Conservation (phyloP, 2,888 invertebrate genomes). For the Orthonevra nobilis region DNA sequence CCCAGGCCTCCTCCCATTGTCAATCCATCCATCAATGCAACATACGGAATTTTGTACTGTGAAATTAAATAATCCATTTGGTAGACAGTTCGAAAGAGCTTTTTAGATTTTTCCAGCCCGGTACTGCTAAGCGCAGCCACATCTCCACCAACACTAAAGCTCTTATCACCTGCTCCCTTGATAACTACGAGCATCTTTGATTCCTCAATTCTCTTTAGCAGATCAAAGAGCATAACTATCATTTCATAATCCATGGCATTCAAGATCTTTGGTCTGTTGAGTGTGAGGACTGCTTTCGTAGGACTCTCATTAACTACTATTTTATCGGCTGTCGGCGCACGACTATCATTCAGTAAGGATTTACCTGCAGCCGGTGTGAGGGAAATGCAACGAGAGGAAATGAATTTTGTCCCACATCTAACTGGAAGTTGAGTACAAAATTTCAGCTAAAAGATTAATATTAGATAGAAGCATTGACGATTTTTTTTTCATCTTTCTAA, state of each 20-base stretch:
- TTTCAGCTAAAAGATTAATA: too few species aligned
- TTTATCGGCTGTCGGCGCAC: too few species aligned
- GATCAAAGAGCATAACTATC: slow-evolving; percentile 85
- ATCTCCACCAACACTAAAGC: slow-evolving; percentile 98
- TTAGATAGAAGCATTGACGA: too few species aligned
- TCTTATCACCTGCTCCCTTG: slow-evolving; percentile 90
- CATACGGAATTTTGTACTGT: slow-evolving; percentile 89
- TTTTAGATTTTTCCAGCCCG: slow-evolving; percentile 81
- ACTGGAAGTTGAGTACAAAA: too few species aligned
- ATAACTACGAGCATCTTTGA: slow-evolving; percentile 84
- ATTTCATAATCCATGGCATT: slow-evolving; percentile 87
- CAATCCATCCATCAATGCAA: slow-evolving; percentile 92
- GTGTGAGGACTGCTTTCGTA: slow-evolving; percentile 82
- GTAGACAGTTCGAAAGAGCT: slow-evolving; percentile 92
- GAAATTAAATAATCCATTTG: slow-evolving; percentile 90
- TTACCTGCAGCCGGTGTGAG: too few species aligned
- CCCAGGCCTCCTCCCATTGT: slow-evolving; percentile 99
- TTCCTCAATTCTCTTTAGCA: slow-evolving; percentile 87
- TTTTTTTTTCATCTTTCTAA: too few species aligned
- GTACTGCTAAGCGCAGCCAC: slow-evolving; percentile 86
- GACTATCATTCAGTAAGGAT: too few species aligned
- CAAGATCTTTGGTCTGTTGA: slow-evolving; percentile 86
- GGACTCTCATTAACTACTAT: slow-evolving; percentile 49
- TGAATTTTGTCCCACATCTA: too few species aligned
- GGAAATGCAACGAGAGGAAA: too few species aligned